Conservation (phyloP, 2,797 vertebrate genomes). For the Salarias fasciatus region DNA sequence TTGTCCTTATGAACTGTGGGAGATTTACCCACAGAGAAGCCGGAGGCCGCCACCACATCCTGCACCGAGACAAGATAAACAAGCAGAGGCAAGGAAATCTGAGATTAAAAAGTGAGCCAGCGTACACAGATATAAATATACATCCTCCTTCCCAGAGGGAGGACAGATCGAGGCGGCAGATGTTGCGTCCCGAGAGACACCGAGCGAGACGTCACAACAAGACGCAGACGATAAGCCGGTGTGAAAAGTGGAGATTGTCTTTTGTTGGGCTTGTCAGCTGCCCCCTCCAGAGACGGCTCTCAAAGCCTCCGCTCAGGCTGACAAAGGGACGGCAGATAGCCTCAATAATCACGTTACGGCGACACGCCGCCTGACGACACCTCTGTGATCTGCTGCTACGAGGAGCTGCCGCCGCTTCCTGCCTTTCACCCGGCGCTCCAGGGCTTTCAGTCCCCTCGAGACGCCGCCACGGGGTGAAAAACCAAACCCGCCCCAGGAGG, state of each 20-base stretch:
- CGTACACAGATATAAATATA: conserved; percentile 41
- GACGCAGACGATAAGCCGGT: conserved; percentile 44
- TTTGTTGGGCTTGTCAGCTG: conserved; percentile 50
- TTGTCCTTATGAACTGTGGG: conserved; percentile 74
- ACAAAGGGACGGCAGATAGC: no score
- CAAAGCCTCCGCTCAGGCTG: no score
- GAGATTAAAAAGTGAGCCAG: conserved; percentile 30
- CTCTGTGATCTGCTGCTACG: conserved; percentile 33
- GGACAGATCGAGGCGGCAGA: conserved; percentile 52
- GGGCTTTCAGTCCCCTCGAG: no score
- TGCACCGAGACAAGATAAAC: conserved; percentile 55
- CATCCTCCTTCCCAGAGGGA: conserved; percentile 37
- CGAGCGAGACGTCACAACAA: conserved; percentile 44
- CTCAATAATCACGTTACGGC: conserved; percentile 61
- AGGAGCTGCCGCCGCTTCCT: conserved; percentile 18
- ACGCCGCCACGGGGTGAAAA: no score
- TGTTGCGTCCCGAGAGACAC: conserved; percentile 37
- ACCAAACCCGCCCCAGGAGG: no score
- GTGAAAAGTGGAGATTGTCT: conserved; percentile 49
- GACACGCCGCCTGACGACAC: conserved; percentile 29
- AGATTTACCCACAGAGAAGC: conserved; percentile 77
- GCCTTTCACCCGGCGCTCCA: conserved; percentile 17
- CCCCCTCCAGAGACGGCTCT: conserved; percentile 39
- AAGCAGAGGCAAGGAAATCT: conserved; percentile 24
- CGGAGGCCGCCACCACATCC: conserved; percentile 73